Evolutionary conservation across 2,888 invertebrate species (phyloP).

Genomic region (Tenthredo livida): DNA sequence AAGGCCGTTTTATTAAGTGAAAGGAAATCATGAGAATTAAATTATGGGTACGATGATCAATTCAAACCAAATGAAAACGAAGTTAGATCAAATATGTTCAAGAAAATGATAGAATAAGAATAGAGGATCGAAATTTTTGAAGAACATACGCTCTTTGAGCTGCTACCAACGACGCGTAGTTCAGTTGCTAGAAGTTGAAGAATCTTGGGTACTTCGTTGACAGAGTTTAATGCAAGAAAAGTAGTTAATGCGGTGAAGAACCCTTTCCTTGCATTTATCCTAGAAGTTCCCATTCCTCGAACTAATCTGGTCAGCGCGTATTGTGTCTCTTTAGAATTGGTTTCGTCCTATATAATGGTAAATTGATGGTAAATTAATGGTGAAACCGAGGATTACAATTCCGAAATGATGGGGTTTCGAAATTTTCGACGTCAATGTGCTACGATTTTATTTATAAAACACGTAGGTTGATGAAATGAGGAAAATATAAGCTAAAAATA

Average conservation of each 20-base stretch:
- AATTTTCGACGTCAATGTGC: background rate
- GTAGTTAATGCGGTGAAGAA: slow-evolving; percentile 86
- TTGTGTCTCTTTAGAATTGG: slow-evolving; percentile 80
- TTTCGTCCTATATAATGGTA: slow-evolving; percentile 78
- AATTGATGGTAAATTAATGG: slow-evolving; percentile 46
- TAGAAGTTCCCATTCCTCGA: slow-evolving; percentile 86
- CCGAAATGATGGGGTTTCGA: background rate
- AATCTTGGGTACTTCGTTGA: slow-evolving; percentile 80
- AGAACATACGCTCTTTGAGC: slow-evolving; percentile 84
- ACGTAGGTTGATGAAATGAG: background rate
- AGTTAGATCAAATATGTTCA: background rate
- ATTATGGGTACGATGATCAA: background rate
- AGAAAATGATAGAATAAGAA: slow-evolving; percentile 37
- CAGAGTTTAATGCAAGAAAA: slow-evolving; percentile 80
- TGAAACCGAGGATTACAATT: background rate
- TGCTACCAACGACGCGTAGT: slow-evolving; percentile 82
- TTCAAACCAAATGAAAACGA: background rate
- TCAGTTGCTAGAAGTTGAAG: slow-evolving; percentile 83
- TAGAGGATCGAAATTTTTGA: background rate
- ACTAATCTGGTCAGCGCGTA: slow-evolving; percentile 86
- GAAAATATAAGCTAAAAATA: background rate
- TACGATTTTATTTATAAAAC: background rate
- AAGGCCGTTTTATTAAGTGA: slow-evolving; percentile 52
- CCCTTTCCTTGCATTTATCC: slow-evolving; percentile 83
- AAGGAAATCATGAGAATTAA: background rate